Conservation (phyloP, 2,888 invertebrate species). For the Erpobdella octoculata region DNA sequence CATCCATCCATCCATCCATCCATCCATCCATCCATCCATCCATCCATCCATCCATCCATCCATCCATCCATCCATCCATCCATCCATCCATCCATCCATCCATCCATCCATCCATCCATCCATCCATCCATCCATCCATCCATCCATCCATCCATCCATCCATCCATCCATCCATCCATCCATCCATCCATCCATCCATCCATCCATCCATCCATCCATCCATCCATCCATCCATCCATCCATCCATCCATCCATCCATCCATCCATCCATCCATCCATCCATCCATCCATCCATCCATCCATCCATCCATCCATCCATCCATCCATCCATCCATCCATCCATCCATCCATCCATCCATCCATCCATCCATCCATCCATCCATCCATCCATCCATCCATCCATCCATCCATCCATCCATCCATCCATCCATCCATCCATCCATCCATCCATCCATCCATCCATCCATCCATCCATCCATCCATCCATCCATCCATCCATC, state of each 20-base stretch:
- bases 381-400: slow-evolving; percentile 17
- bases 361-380: slow-evolving; percentile 14
- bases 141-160: too few species aligned
- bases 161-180: too few species aligned
- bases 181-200: too few species aligned
- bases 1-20: too few species aligned
- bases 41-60: too few species aligned
- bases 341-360: slow-evolving; percentile 17
- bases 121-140: too few species aligned
- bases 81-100: too few species aligned
- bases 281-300: slow-evolving; percentile 7
- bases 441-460: slow-evolving; percentile 17
- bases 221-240: slow-evolving; percentile 14
- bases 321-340: slow-evolving; percentile 5
- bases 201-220: not conserved
- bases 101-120: too few species aligned
- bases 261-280: slow-evolving; percentile 4
- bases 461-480: slow-evolving; percentile 17
- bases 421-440: slow-evolving; percentile 15
- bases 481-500: slow-evolving; percentile 15
- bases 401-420: slow-evolving; percentile 12
- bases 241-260: not conserved
- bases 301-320: slow-evolving; percentile 4
- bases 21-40: too few species aligned
- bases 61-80: too few species aligned